These are phyloP conservation scores for Dendrophyllia cribrosa DNA, from an alignment of 64 coral and sea anemone species.

Conservation along the genomic window DNA sequence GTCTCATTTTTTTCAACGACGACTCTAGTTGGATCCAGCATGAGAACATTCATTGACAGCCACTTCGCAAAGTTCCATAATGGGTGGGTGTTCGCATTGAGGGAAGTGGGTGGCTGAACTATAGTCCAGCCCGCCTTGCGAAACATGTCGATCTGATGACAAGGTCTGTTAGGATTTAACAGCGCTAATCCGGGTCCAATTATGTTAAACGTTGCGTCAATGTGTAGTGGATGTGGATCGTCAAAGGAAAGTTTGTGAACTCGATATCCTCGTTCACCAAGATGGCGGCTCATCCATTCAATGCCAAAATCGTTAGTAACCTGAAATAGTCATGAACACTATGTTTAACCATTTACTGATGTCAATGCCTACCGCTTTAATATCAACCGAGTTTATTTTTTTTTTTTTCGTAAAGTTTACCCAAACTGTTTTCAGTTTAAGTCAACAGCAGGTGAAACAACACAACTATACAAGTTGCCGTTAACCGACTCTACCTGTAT, in stretches of 20 bases:
- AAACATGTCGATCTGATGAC: constrained; percentile 96
- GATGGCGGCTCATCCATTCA: constrained; percentile 91
- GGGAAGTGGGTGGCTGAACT: constrained; percentile 71
- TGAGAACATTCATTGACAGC: constrained; percentile 95
- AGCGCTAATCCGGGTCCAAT: constrained; percentile 95
- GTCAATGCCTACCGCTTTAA: too few relatives aligned
- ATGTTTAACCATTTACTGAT: too few relatives aligned
- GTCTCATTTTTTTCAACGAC: constrained; percentile 79
- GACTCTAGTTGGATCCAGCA: constrained; percentile 88
- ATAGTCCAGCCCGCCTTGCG: constrained; percentile 90
- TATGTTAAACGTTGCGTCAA: constrained; percentile 95
- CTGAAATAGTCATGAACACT: constrained; percentile 21
- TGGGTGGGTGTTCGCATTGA: constrained; percentile 81
- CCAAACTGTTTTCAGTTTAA: too few relatives aligned
- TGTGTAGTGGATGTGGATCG: constrained; percentile 95
- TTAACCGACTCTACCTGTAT: too few relatives aligned
- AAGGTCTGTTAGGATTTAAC: constrained; percentile 87
- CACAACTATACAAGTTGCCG: too few relatives aligned
- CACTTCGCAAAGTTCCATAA: constrained; percentile 94
- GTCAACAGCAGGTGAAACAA: too few relatives aligned
- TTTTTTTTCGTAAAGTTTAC: too few relatives aligned
- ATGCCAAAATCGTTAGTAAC: constrained; percentile 94
- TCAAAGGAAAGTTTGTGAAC: constrained; percentile 78
- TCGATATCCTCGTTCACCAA: constrained; percentile 69
- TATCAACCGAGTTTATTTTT: too few relatives aligned